Base-by-base conservation (phyloP, 2,797 vertebrate genomes). In the Notolepis coatsorum region DNA sequence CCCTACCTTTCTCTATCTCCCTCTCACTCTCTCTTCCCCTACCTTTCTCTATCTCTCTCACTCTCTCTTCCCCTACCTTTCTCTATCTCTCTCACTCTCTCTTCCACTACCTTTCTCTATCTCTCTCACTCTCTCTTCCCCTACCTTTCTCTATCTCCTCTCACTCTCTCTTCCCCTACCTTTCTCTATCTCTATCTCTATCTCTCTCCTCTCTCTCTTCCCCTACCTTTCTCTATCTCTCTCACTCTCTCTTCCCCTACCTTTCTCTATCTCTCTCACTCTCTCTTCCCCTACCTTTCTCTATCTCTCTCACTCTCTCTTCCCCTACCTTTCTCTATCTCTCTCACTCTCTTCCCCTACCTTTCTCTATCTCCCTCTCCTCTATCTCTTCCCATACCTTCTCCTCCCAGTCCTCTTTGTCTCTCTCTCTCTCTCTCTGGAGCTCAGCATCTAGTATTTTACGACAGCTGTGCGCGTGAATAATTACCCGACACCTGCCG, bases 401-500 rank as follows among this genome's bases (percentile, higher is more conserved):
- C 41, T 31, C 21, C 57, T 41, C 62, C 28, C 31, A 9, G 48
- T 61, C 48, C 46, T 41, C 28, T 73, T 49, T 55, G 61, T 54
- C 71, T 60, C 41, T 61, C 56, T 58, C 28, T 45, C 6, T 5
- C 7, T 42, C 61, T 57, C 12, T 13, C 63, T 55, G 41, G 59
- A 33, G 68, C 28, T 79, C 77, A 81, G 80, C 76, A 58, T 86
- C 80, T 87, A 84, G 90, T 92, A 89, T 92, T 91, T n/a, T 92
- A 91, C 81, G 80, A 84, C 79, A 78, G 72, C 85, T 84, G 71
- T 33, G 57, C 25, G 76, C 35, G 71, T 91, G 91, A 93, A 90
- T 92, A 92, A 93, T 92, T 90, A 89, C 86, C 75, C 38, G 73
- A 87, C 88, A 88, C 93, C 91, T 93, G 92, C 86, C 88, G 79